Percentiles rank a stretch among this genome's conserved stretches.
These are phyloP conservation scores for Zophobas morio DNA, from an alignment of 1,140 invertebrate genomes.

Conservation along the genomic window DNA sequence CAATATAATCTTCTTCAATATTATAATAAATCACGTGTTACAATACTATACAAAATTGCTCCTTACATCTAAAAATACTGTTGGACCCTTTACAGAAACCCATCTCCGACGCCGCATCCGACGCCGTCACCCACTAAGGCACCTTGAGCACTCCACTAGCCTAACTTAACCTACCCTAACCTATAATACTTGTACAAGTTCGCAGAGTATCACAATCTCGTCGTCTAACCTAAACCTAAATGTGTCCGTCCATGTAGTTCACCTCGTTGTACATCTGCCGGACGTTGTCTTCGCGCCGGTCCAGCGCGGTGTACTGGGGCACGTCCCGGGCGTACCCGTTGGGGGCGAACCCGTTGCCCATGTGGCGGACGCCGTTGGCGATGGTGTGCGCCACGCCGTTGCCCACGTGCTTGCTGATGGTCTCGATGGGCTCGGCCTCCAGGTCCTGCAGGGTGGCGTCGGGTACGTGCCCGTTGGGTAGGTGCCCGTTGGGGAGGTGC, in stretches of 20 bases:
- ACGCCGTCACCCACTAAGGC: constrained; percentile 29
- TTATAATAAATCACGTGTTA: constrained; percentile 22
- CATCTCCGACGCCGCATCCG: neutral
- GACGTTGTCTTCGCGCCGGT: constrained; percentile 52
- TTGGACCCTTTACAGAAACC: constrained; percentile 47
- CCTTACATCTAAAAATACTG: constrained; percentile 49
- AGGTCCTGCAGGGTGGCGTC: constrained; percentile 61
- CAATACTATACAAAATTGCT: constrained; percentile 44
- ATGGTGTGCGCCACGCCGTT: constrained; percentile 65
- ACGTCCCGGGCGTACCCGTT: constrained; percentile 44
- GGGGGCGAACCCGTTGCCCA: constrained; percentile 53
- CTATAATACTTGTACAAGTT: constrained; percentile 40
- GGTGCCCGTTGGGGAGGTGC: constrained; percentile 49
- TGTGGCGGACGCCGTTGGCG: constrained; percentile 55
- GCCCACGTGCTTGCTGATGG: constrained; percentile 60
- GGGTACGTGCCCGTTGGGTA: constrained; percentile 55
- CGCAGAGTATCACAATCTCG: constrained; percentile 8
- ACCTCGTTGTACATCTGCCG: constrained; percentile 59
- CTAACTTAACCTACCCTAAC: constrained; percentile 14
- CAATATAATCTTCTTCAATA: constrained; percentile 1
- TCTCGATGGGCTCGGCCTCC: constrained; percentile 60
- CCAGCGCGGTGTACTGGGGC: constrained; percentile 46
- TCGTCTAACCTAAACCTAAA: constrained; percentile 49
- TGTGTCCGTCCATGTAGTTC: constrained; percentile 62
- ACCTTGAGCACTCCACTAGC: constrained; percentile 21